These are phyloP conservation scores for Solea senegalensis DNA, from an alignment of 2,113 vertebrate genomes.

Conservation along the genomic window DNA sequence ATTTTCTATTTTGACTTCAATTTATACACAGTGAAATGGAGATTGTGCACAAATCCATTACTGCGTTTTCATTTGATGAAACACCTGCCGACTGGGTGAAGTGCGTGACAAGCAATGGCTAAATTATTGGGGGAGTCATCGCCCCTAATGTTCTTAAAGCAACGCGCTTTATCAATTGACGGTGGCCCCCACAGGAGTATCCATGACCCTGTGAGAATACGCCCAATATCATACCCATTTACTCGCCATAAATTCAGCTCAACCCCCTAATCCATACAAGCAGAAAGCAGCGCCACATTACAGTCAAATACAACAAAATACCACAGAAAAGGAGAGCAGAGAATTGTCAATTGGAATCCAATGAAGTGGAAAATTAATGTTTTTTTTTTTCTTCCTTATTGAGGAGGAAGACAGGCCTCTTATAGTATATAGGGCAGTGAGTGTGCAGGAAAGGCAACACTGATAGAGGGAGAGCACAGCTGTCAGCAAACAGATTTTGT, in stretches of 20 bases:
- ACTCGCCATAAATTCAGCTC: conserved; percentile 41
- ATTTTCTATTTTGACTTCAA: conserved; percentile 56
- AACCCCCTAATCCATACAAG: conserved; percentile 47
- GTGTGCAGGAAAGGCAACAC: conserved; percentile 61
- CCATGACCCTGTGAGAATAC: conserved; percentile 37
- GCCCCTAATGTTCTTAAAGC: conserved; percentile 12
- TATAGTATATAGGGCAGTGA: conserved; percentile 64
- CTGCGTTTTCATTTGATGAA: conserved; percentile 39
- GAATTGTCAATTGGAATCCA: conserved; percentile 68
- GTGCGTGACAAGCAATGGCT: conserved; percentile 26
- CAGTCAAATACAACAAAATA: conserved; percentile 53
- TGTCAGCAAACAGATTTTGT: conserved; percentile 79
- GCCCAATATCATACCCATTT: conserved; percentile 54
- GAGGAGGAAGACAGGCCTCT: conserved; percentile 36
- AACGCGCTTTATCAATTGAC: not conserved
- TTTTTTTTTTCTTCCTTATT: conserved; percentile 28
- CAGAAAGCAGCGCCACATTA: conserved; percentile 38
- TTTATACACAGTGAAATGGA: conserved; percentile 39
- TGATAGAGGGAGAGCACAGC: conserved; percentile 72
- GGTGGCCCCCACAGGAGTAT: conserved; percentile 4
- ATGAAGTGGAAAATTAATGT: conserved; percentile 73
- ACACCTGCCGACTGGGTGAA: conserved; percentile 33
- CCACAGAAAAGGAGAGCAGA: conserved; percentile 38
- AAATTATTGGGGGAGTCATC: conserved; percentile 40
- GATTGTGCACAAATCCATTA: conserved; percentile 41